phyloP scores from a whole-genome alignment of 2,113 vertebrate genomes.

The Pterocles orientalis region DNA sequence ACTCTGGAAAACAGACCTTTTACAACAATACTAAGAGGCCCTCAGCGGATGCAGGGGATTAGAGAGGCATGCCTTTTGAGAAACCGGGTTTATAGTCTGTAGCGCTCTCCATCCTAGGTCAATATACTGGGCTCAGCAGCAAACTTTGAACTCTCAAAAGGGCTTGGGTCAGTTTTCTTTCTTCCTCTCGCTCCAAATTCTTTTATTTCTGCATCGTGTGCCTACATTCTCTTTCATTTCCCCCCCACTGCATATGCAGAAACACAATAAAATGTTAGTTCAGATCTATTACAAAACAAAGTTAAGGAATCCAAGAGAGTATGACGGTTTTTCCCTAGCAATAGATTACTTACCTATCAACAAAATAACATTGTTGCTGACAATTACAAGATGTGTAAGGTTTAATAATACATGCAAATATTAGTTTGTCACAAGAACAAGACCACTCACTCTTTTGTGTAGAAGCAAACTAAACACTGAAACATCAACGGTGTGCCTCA shows the following conservation, averaged over 20 bases:
- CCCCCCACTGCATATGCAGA: neutral
- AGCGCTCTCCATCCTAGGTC: constrained; percentile 7
- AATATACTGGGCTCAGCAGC: neutral
- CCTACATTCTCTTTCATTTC: neutral
- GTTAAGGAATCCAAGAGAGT: neutral
- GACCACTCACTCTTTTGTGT: neutral
- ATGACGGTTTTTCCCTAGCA: neutral
- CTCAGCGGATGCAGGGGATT: constrained; percentile 67
- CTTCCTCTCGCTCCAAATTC: neutral
- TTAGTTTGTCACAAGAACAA: neutral
- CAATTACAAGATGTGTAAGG: neutral
- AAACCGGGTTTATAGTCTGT: constrained; percentile 32
- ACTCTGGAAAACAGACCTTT: constrained; percentile 67
- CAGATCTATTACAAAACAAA: neutral
- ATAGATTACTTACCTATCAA: neutral
- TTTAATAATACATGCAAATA: neutral
- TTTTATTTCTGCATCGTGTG: neutral
- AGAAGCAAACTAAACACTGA: neutral
- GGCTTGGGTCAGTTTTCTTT: neutral
- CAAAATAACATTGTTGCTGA: neutral
- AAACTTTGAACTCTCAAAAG: neutral
- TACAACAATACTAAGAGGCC: constrained; percentile 58
- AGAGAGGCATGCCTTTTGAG: constrained; percentile 67
- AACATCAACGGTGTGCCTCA: neutral
- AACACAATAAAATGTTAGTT: neutral